These are phyloP conservation scores for Brevimyrus niger DNA, from an alignment of 2,113 vertebrate species.

Conservation along the genomic window DNA sequence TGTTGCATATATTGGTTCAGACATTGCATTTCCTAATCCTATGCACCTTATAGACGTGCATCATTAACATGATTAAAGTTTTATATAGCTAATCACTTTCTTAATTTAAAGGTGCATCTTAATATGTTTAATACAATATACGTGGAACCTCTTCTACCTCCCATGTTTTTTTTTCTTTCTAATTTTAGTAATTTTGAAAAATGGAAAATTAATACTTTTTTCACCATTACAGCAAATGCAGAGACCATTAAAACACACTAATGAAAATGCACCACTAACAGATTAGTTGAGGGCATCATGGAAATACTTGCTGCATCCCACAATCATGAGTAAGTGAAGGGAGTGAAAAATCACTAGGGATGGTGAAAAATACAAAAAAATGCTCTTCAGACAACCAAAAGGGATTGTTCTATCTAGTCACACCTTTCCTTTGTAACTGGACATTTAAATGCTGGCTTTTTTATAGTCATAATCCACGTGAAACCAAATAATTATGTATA, in stretches of 20 bases:
- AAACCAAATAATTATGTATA: conserved; percentile 1
- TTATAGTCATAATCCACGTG: not conserved
- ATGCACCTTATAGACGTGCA: not conserved
- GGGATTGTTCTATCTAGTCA: not conserved
- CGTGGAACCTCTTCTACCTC: not conserved
- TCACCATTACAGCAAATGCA: not conserved
- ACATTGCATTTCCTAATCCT: not conserved
- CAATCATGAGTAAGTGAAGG: not conserved
- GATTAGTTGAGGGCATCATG: not conserved
- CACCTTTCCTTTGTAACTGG: conserved; percentile 3
- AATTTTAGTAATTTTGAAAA: not conserved
- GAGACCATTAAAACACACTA: not conserved
- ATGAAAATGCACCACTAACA: not conserved
- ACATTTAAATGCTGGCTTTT: conserved; percentile 8
- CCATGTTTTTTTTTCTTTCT: not conserved
- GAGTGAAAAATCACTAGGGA: not conserved
- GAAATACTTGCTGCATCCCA: not conserved
- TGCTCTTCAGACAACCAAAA: not conserved
- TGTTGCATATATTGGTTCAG: not conserved
- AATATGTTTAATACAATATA: not conserved
- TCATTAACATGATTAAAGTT: not conserved
- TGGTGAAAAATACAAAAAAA: not conserved
- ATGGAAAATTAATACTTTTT: not conserved
- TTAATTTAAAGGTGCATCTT: not conserved
- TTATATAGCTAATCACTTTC: not conserved